Conservation (phyloP, 2,797 vertebrate species). For the Dicrostonyx torquatus region DNA sequence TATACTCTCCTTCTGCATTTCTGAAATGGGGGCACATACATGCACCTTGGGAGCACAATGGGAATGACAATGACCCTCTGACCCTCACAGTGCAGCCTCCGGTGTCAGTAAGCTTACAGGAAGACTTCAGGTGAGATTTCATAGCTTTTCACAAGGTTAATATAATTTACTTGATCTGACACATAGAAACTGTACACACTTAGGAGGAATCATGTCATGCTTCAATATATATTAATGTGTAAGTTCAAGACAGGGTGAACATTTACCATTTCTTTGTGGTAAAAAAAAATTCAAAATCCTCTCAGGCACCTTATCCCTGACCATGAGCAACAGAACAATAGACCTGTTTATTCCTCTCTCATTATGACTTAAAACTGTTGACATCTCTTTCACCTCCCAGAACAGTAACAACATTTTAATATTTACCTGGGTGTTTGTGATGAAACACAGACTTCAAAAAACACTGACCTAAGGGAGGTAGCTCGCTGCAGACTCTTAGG, state of each 20-base stretch:
- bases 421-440: slow-evolving; percentile 9
- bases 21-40: background rate
- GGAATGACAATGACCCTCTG: background rate
- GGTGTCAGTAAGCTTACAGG: background rate
- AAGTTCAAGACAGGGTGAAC: background rate
- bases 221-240: background rate
- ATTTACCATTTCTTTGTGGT: background rate
- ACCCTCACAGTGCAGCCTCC: background rate
- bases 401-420: slow-evolving; percentile 4
- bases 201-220: background rate
- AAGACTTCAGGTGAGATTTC: background rate
- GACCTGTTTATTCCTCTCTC: background rate
- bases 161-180: background rate
- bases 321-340: background rate
- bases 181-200: background rate
- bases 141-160: background rate
- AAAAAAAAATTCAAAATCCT: background rate
- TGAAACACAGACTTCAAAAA: slow-evolving; percentile 12
- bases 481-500: background rate
- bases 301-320: background rate
- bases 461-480: background rate
- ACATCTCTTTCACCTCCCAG: background rate
- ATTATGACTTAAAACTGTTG: background rate
- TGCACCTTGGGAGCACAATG: background rate
- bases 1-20: background rate